Conservation (phyloP, 2,113 vertebrate species). For the Lates calcarifer region DNA sequence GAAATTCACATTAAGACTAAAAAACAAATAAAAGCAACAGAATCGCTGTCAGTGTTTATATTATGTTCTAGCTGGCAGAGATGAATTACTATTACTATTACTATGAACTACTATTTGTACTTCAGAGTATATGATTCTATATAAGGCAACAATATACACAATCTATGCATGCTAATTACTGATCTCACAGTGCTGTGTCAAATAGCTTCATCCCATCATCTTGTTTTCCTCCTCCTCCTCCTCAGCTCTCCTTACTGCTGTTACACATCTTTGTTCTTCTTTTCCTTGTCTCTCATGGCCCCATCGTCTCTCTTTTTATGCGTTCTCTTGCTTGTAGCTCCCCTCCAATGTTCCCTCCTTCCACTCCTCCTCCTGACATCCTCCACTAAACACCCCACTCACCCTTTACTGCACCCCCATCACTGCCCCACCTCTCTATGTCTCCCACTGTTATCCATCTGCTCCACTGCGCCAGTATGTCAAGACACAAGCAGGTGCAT, state of each 20-base stretch:
- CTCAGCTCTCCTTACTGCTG: neutral
- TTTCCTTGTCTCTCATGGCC: neutral
- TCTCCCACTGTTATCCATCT: conserved; percentile 64
- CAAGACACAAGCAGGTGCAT: conserved; percentile 23
- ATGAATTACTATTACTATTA: no score
- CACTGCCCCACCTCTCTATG: conserved; percentile 41
- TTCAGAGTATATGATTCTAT: no score
- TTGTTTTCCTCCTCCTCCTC: no score
- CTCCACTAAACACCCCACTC: neutral
- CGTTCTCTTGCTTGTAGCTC: neutral
- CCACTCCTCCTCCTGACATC: neutral
- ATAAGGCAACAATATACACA: neutral
- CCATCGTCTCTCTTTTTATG: neutral
- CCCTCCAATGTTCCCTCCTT: neutral
- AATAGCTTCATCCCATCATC: conserved; percentile 25
- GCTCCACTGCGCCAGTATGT: conserved; percentile 38
- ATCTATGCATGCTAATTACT: neutral
- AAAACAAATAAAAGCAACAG: no score
- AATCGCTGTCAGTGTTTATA: no score
- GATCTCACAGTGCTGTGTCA: conserved; percentile 3
- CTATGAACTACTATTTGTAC: no score
- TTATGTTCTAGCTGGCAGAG: no score
- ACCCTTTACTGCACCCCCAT: neutral
- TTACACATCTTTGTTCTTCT: no score
- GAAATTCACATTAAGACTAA: no score